A percentile compares a stretch with the other conserved stretches of the same genome.
Conservation (phyloP, 2,888 invertebrate genomes). For the Lasius fuliginosus region DNA sequence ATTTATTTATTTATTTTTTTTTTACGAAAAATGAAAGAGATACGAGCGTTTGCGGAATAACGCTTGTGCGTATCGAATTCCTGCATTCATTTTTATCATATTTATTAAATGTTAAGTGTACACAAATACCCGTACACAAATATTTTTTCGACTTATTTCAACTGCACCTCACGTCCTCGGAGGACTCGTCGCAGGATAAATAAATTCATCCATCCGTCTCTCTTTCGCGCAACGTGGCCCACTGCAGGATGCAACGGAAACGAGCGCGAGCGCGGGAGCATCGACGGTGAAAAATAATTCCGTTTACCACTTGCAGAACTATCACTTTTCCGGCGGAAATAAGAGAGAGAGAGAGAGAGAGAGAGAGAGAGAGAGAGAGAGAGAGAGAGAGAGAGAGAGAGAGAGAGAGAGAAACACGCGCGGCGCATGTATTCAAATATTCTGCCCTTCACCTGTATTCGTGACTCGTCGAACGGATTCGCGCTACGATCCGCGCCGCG, state of each 20-base stretch:
- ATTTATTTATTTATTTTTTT: conserved; percentile 21
- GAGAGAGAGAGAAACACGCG: conserved; percentile 31
- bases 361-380: conserved; percentile 27
- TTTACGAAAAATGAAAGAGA: conserved; percentile 23
- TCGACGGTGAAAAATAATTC: conserved; percentile 47
- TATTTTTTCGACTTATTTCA: conserved; percentile 22
- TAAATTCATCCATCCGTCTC: background rate
- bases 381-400: conserved; percentile 27
- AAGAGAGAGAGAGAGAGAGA: conserved; percentile 34
- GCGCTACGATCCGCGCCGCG: background rate
- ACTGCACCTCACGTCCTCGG: background rate
- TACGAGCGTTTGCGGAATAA: conserved; percentile 31
- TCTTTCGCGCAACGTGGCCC: background rate
- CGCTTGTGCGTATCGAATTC: conserved; percentile 13
- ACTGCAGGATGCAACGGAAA: background rate
- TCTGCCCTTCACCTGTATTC: conserved; percentile 27
- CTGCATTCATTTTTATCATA: conserved; percentile 26
- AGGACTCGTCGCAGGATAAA: background rate
- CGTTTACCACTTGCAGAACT: conserved; percentile 30
- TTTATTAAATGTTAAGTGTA: background rate
- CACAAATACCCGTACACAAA: too few relatives aligned
- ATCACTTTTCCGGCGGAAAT: conserved; percentile 44
- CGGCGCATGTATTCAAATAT: conserved; percentile 41
- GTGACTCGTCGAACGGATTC: conserved; percentile 7
- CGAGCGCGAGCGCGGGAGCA: background rate